Conservation (phyloP, 2,113 vertebrate species). For the Lanius collurio region DNA sequence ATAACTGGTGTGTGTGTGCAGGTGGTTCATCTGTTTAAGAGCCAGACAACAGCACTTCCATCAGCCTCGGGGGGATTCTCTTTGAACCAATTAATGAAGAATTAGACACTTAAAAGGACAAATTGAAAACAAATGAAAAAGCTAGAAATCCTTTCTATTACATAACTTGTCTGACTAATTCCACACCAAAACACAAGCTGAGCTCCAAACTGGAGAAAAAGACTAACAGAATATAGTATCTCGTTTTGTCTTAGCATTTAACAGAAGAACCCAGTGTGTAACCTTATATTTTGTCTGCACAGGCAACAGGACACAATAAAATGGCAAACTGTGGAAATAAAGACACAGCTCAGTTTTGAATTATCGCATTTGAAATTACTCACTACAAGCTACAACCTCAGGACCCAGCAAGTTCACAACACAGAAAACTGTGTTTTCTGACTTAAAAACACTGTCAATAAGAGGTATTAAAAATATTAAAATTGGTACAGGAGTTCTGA, state of each 20-base stretch:
- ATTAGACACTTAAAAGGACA: not conserved
- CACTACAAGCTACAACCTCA: not conserved
- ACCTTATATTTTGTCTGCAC: not conserved
- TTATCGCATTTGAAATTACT: not conserved
- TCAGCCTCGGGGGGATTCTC: not conserved
- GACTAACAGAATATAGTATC: not conserved
- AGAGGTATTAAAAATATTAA: not conserved
- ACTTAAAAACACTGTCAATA: not conserved
- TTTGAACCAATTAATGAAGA: not conserved
- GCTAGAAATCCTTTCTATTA: conserved; percentile 6
- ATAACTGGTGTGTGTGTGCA: accelerated
- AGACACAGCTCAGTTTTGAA: not conserved
- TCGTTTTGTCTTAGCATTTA: not conserved
- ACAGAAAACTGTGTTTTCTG: not conserved
- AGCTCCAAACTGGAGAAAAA: not conserved
- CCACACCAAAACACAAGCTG: conserved; percentile 16
- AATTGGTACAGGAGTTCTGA: not conserved
- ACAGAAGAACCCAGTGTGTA: not conserved
- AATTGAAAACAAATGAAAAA: not conserved
- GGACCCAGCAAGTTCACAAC: not conserved
- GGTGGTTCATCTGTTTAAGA: not conserved
- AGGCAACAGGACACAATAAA: not conserved
- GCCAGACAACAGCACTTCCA: not conserved
- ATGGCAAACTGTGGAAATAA: not conserved
- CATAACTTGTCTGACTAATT: not conserved